phyloP scores from a whole-genome alignment of 2,797 vertebrate genomes.

The Poecilia wingei region DNA sequence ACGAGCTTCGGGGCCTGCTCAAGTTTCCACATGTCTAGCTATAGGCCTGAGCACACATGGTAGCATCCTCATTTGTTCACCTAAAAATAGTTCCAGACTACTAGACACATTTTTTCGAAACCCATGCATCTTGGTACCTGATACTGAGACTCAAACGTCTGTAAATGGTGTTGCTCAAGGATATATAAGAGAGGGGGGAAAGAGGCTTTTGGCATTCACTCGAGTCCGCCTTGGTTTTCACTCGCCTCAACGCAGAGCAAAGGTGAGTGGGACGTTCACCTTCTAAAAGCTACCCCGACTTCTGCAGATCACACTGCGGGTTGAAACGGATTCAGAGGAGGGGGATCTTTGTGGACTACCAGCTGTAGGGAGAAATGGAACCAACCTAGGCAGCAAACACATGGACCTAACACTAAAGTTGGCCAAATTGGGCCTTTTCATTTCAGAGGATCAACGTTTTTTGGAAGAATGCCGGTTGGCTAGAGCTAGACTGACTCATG shows the following conservation, averaged over 20 bases:
- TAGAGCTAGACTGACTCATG: background rate
- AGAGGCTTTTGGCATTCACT: constrained; percentile 59
- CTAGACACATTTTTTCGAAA: constrained; percentile 86
- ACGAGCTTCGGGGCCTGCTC: constrained; percentile 36
- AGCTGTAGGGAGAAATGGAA: constrained; percentile 50
- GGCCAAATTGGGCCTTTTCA: constrained; percentile 9
- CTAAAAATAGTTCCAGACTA: constrained; percentile 84
- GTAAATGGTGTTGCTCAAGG: constrained; percentile 80
- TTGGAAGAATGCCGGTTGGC: constrained; percentile 52
- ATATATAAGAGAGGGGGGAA: constrained; percentile 76
- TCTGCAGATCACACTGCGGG: constrained; percentile 31
- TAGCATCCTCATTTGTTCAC: constrained; percentile 80
- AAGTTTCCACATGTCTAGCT: constrained; percentile 67
- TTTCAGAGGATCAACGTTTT: constrained; percentile 50
- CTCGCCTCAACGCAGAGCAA: constrained; percentile 82
- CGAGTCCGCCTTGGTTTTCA: constrained; percentile 82
- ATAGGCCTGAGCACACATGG: constrained; percentile 76
- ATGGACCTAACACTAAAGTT: constrained; percentile 45
- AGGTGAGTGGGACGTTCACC: constrained; percentile 76
- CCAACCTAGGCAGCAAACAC: constrained; percentile 28
- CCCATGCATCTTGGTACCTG: constrained; percentile 78
- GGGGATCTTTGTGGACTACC: constrained; percentile 65
- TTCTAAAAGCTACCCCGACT: constrained; percentile 17
- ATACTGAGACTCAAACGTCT: constrained; percentile 79
- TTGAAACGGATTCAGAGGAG: constrained; percentile 39